Percentiles rank a stretch among this genome's conserved stretches.
phyloP scores from a whole-genome alignment of 2,888 invertebrate genomes.

The Oligia fasciuncula region DNA sequence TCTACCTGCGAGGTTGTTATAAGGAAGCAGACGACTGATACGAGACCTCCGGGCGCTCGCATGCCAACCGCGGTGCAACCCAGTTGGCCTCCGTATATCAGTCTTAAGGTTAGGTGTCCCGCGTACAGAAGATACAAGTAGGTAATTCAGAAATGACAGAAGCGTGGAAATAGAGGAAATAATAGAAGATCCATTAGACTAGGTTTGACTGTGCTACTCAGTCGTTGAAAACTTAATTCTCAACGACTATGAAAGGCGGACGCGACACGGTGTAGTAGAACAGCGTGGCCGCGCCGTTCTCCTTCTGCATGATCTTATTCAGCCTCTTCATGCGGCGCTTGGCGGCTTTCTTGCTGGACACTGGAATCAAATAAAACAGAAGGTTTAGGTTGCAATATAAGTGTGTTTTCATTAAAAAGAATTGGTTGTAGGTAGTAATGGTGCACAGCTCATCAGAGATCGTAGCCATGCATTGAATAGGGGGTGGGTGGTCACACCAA shows the following conservation, averaged over 20 bases:
- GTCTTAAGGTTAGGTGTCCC: slow-evolving; percentile 15
- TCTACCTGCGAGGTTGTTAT: slow-evolving; percentile 9
- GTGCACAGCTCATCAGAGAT: not conserved
- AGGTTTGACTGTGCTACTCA: slow-evolving; percentile 37
- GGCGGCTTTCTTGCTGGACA: slow-evolving; percentile 4
- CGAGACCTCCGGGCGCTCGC: not conserved
- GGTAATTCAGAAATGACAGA: slow-evolving; percentile 1
- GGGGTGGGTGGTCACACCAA: not conserved
- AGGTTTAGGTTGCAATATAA: not conserved
- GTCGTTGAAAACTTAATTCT: slow-evolving; percentile 39
- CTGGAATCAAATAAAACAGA: slow-evolving; percentile 28
- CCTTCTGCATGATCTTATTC: slow-evolving; percentile 29
- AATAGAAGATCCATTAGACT: slow-evolving; percentile 4
- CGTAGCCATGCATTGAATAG: not conserved
- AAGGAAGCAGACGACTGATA: slow-evolving; percentile 8
- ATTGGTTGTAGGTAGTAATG: not conserved
- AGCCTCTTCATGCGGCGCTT: slow-evolving; percentile 36
- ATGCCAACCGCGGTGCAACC: not conserved
- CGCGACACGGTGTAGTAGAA: slow-evolving; percentile 25
- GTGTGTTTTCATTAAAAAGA: not conserved
- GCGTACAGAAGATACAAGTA: slow-evolving; percentile 2
- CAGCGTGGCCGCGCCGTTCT: slow-evolving; percentile 17
- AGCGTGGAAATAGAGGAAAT: not conserved
- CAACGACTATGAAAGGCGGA: slow-evolving; percentile 49
- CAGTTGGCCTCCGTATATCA: not conserved